Evolutionary conservation across 2,113 vertebrate species (phyloP), one percentile per base, ranked within the genome.

Genomic region (Chloropsis cyanopogon): DNA sequence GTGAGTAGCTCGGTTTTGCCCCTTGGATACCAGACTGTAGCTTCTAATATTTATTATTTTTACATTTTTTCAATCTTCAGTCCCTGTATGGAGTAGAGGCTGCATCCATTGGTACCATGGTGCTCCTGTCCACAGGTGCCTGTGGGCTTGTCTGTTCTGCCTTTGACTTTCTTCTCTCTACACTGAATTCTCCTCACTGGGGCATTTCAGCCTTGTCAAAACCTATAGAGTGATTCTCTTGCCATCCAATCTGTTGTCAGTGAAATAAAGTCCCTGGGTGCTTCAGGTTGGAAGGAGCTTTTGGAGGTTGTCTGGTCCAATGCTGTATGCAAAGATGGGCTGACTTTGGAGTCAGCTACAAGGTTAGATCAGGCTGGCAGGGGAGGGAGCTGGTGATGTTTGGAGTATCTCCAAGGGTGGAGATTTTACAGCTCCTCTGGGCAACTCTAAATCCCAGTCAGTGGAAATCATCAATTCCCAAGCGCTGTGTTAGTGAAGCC

Each of bases 101-200:
- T 31, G 1, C 2, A 0, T 35, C 29, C 10, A 2, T 16, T 19
- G 2, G 0, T 29, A 17, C 53, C 2, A 2, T 2, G 0, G 22
- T 57, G 29, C 60, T 65, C 28, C 50, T 59, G 29, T 28, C 64
- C 64, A 26, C 35, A 37, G 16, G 42, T 46, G 61, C 80, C 65
- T n/a, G 28, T 21, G 35, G 39, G 20, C 53, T 44, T 37, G 14
- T 24, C 26, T 85, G 47, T 64, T 81, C 79, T 69, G 63, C 54
- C 1, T 0, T n/a, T 83, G 19, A 4, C 41, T 53, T 69, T 56
- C 49, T 80, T 81, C 35, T 81, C 22, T 66, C 24, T 26, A 4
- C n/a, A 11, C 35, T 53, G 47, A 69, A 73, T 10, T 84, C 69
- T 72, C 42, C 28, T 93, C 46, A 13, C 37, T 22, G 46, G 33